Evolutionary conservation across 2,888 invertebrate species (phyloP).

Genomic region (Aleiodes alternator): DNA sequence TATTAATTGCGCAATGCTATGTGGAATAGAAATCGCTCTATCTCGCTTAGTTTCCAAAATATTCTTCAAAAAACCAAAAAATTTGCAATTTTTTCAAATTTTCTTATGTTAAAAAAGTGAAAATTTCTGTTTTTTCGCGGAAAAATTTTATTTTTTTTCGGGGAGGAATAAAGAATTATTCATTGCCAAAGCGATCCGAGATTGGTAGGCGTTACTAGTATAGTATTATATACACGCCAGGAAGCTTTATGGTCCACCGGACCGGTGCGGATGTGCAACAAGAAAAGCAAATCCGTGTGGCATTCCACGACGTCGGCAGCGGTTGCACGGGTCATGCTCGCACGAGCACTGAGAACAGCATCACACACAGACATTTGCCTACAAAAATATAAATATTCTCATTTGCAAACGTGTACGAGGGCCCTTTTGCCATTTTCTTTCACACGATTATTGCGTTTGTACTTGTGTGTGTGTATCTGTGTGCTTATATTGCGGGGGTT

Average conservation of each 20-base stretch:
- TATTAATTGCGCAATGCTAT: too few relatives aligned
- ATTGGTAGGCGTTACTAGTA: conserved; percentile 19
- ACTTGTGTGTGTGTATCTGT: conserved; percentile 30
- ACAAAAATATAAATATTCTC: background rate
- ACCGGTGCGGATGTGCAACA: conserved; percentile 27
- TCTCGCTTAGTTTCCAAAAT: too few relatives aligned
- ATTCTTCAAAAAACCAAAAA: too few relatives aligned
- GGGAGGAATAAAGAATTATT: too few relatives aligned
- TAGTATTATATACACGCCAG: background rate
- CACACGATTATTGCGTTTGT: conserved; percentile 37
- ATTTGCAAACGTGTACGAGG: conserved; percentile 36
- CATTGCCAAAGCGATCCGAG: background rate
- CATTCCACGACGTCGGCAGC: conserved; percentile 45
- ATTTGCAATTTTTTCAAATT: too few relatives aligned
- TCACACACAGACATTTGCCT: conserved; percentile 14
- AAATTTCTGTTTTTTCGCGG: too few relatives aligned
- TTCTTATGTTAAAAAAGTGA: too few relatives aligned
- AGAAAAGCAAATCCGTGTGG: conserved; percentile 27
- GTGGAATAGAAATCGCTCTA: too few relatives aligned
- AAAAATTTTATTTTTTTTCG: too few relatives aligned
- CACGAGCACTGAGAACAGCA: conserved; percentile 57
- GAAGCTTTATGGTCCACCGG: conserved; percentile 29
- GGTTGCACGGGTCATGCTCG: conserved; percentile 58
- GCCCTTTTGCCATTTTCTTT: conserved; percentile 33
- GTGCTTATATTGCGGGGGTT: background rate